Conservation (phyloP, 1,140 invertebrate genomes). For the Wiebesia pumilae region DNA sequence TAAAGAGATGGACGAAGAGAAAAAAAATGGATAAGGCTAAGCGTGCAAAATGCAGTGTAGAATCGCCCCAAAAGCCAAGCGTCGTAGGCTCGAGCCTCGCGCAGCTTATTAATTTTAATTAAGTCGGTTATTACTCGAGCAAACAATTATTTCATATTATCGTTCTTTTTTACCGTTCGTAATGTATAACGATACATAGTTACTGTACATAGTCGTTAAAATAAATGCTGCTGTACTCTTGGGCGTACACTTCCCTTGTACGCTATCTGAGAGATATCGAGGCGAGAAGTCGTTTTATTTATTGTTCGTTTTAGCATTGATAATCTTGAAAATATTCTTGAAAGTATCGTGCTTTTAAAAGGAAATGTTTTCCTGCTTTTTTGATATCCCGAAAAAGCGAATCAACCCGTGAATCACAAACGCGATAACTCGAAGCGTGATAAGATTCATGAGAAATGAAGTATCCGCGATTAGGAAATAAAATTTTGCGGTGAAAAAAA, state of each 20-base stretch:
- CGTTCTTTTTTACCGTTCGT: neutral
- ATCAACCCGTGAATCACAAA: neutral
- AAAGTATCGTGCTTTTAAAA: neutral
- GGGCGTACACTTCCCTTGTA: neutral
- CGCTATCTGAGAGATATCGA: neutral
- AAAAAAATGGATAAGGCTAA: no score
- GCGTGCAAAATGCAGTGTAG: neutral
- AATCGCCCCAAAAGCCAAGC: neutral
- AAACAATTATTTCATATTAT: neutral
- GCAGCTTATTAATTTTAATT: constrained; percentile 9
- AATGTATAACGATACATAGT: neutral
- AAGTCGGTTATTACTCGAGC: neutral
- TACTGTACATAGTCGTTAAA: neutral
- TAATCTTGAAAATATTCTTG: neutral
- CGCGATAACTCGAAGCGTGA: neutral
- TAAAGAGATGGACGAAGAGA: neutral
- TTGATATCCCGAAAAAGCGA: neutral
- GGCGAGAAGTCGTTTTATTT: neutral
- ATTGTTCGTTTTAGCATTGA: neutral
- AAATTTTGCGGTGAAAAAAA: neutral
- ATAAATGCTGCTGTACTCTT: neutral
- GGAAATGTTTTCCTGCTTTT: neutral
- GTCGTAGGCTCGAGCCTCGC: neutral
- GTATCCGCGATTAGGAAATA: no score
- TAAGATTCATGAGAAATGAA: neutral